These are phyloP conservation scores for Labia minor DNA, from an alignment of 2,888 invertebrate genomes.

Conservation along the genomic window DNA sequence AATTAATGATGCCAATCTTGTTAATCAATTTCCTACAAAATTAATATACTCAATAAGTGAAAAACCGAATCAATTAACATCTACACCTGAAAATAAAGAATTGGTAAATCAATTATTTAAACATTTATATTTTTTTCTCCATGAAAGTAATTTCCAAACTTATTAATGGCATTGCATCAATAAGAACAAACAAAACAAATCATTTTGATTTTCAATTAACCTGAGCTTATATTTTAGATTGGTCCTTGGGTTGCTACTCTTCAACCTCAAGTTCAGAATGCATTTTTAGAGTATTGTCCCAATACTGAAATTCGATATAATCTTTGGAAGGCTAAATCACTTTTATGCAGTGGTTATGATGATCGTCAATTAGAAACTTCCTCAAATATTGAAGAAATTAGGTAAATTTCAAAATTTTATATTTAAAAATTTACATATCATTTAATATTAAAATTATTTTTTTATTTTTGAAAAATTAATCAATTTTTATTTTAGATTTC, in stretches of 20 bases:
- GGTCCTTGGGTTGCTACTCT: slow-evolving; percentile 67
- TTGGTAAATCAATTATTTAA: neutral
- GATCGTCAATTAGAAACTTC: slow-evolving; percentile 42
- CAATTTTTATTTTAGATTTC: slow-evolving; percentile 24
- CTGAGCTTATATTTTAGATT: too few species aligned
- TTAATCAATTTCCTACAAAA: slow-evolving; percentile 34
- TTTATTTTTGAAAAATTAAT: neutral
- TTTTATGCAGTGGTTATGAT: slow-evolving; percentile 52
- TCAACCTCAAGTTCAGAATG: slow-evolving; percentile 57
- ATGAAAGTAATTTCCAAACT: too few species aligned
- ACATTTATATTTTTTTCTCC: too few species aligned
- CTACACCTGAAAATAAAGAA: neutral
- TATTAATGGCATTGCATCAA: too few species aligned
- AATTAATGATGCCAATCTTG: slow-evolving; percentile 32
- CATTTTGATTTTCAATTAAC: too few species aligned
- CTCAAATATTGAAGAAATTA: slow-evolving; percentile 64
- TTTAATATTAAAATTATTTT: neutral
- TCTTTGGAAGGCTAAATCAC: slow-evolving; percentile 68
- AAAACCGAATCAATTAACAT: neutral
- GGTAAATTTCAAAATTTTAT: too few species aligned
- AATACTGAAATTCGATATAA: slow-evolving; percentile 68
- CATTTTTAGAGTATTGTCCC: slow-evolving; percentile 77
- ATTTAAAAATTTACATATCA: slow-evolving; percentile 30
- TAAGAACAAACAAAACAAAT: too few species aligned
- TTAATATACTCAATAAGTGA: slow-evolving; percentile 30